Evolutionary conservation across 2,888 invertebrate species (phyloP).

Genomic region (Scaptomyza cyrtandrae): DNA sequence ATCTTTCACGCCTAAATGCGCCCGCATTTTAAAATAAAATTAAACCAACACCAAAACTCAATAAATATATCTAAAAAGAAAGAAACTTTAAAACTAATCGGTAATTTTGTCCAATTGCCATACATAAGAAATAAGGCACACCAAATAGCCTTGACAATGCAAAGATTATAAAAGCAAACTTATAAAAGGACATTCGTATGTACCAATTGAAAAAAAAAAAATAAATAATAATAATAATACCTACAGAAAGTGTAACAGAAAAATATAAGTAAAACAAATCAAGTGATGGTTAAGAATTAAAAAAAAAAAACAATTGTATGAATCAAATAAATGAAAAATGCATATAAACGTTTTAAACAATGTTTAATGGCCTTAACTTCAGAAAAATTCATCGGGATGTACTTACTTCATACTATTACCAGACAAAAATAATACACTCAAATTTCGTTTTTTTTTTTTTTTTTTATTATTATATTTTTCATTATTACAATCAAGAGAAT

Average conservation of each 20-base stretch:
- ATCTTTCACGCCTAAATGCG: conserved; percentile 51
- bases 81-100: conserved; percentile 39
- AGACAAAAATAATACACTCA: conserved; percentile 2
- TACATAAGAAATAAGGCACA: conserved; percentile 61
- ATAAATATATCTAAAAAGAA: conserved; percentile 34
- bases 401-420: background rate
- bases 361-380: conserved; percentile 8
- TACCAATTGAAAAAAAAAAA: conserved; percentile 34
- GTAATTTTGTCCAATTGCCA: conserved; percentile 67
- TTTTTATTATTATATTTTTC: conserved; percentile 64
- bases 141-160: conserved; percentile 75
- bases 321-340: conserved; percentile 77
- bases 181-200: conserved; percentile 55
- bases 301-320: conserved; percentile 64
- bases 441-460: conserved; percentile 52
- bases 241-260: conserved; percentile 54
- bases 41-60: conserved; percentile 28
- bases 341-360: conserved; percentile 76
- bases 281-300: conserved; percentile 65
- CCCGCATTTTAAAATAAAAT: conserved; percentile 47
- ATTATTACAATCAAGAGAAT: conserved; percentile 58
- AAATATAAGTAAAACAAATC: conserved; percentile 48
- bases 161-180: conserved; percentile 40
- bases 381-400: background rate
- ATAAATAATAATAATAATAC: conserved; percentile 32